Evolutionary conservation across 2,888 invertebrate genomes (phyloP), one percentile per base, ranked within the genome.

Genomic region (Disparrhopalites patrizii): DNA sequence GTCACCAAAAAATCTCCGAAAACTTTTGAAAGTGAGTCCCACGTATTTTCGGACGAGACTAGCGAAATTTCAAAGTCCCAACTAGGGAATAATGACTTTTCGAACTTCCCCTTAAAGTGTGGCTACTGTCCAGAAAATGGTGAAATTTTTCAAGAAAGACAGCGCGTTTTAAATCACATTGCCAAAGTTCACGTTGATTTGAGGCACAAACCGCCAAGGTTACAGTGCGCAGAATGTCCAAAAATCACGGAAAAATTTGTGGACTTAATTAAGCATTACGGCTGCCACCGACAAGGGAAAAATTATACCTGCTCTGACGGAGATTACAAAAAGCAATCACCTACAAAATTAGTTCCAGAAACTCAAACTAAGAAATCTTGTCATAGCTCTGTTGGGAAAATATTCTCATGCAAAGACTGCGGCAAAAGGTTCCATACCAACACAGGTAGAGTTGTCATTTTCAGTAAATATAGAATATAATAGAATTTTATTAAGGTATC

Each of bases 241-340:
- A 65, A 69, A 25, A 67, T 69, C n/a, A 70, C 64, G 40, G 50
- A 63, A 7, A 73, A 68, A 47, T 70, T 68, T 47, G 69, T 65
- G 20, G 65, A 61, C 15, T 63, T 73, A 15, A 43, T 67, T 13
- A 62, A 63, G 25, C 73, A 73, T 64, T 54, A 62, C 47, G 62
- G 63, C 43, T 62, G 68, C 10, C 70, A 73, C 54, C 57, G 66
- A 31, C 57, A 56, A 55, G 56, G 63, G 15, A 68, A 65, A 1
- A 27, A 56, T 2, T 67, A 69, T 47, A 62, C 63, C 38, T 71
- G 69, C 40, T 33, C 62, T 2, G 67, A 69, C 27, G 5, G 7
- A 15, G 7, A 40, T 51, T 69, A 69, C 64, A 67, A 67, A 15
- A 69, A 66, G 40, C 51, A 67, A 3, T 72, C 65, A 51, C 43